A percentile compares a stretch with the other conserved stretches of the same genome.
Conservation (phyloP, 2,113 vertebrate species). For the Ia io region DNA sequence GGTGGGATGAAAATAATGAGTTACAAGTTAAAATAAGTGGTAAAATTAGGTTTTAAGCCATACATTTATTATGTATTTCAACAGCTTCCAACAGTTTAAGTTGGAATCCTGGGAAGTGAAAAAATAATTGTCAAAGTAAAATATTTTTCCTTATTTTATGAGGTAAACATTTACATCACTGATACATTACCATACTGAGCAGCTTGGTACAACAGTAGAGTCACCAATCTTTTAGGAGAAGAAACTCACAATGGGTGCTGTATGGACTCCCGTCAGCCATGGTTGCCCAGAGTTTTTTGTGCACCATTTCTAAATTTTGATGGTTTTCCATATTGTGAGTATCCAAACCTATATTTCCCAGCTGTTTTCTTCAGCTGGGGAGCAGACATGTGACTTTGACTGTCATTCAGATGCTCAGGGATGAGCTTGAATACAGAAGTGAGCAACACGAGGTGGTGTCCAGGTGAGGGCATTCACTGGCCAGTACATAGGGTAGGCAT, state of each 20-base stretch:
- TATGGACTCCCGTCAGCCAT: neutral
- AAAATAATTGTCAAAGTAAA: slow-evolving; percentile 25
- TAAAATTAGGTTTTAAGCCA: slow-evolving; percentile 18
- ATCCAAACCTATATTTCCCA: neutral
- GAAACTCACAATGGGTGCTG: neutral
- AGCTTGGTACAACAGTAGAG: neutral
- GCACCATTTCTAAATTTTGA: neutral
- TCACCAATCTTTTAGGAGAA: neutral
- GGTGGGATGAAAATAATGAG: neutral
- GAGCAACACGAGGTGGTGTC: neutral
- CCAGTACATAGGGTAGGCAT: accelerated
- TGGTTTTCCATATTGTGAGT: neutral
- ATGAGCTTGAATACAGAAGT: neutral
- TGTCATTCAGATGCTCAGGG: neutral
- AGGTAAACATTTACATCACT: neutral
- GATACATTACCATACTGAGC: neutral
- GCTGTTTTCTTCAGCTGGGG: neutral
- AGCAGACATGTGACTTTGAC: neutral
- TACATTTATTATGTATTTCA: neutral
- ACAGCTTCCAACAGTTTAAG: neutral
- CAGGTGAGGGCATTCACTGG: neutral
- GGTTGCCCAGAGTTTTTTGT: neutral
- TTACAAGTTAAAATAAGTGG: slow-evolving; percentile 18
- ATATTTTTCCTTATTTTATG: neutral
- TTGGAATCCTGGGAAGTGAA: neutral